Conservation (phyloP, 2,888 invertebrate genomes). For the Acanthosepion pharaonis region DNA sequence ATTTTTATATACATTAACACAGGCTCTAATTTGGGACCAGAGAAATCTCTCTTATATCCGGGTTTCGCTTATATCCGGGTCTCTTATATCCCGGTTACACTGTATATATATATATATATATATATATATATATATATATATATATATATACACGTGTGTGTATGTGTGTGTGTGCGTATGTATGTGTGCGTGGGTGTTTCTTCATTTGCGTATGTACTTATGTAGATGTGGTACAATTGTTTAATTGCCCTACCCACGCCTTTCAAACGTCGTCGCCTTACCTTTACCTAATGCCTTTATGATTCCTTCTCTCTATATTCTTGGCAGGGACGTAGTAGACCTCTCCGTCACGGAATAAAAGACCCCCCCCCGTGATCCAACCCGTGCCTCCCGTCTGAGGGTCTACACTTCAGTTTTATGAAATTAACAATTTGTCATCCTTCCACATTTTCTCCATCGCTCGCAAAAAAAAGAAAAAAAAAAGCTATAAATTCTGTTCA, state of each 20-base stretch:
- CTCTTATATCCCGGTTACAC: too few relatives aligned
- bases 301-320: neutral
- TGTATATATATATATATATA: too few relatives aligned
- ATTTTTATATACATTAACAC: too few relatives aligned
- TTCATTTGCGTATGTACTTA: neutral
- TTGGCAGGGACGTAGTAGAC: neutral
- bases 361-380: neutral
- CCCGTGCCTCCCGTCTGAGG: neutral
- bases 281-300: neutral
- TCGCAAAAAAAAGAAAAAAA: neutral
- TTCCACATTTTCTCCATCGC: neutral
- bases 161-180: neutral
- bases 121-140: neutral
- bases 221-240: neutral
- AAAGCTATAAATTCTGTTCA: neutral
- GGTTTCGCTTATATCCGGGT: too few relatives aligned
- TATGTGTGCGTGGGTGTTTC: neutral
- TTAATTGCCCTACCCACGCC: too few relatives aligned
- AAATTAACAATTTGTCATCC: neutral
- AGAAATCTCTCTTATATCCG: too few relatives aligned
- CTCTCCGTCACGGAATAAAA: neutral
- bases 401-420: neutral
- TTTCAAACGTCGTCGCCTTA: neutral
- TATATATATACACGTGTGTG: neutral
- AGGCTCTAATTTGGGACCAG: too few relatives aligned